A percentile compares a stretch with the other conserved stretches of the same genome.
Evolutionary conservation across 2,113 vertebrate genomes (phyloP).

Genomic region (Meles meles): DNA sequence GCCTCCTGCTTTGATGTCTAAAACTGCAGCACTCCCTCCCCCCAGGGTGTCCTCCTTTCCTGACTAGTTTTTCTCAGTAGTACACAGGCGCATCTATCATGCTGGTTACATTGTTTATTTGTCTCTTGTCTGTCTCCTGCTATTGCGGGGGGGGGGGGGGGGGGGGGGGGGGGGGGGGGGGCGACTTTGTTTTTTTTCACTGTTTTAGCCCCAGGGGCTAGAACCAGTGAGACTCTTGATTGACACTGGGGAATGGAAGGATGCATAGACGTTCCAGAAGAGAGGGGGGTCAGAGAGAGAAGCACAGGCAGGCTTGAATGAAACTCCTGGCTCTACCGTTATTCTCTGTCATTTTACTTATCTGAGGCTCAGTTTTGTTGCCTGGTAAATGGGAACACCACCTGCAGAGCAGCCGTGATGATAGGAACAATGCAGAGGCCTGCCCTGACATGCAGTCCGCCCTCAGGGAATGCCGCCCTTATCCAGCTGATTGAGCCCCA

Average conservation of each 20-base stretch:
- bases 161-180: too few species aligned
- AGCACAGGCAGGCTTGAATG: not conserved
- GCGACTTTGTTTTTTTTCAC: not conserved
- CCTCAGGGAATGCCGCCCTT: not conserved
- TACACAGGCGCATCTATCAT: not conserved
- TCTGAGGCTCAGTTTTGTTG: not conserved
- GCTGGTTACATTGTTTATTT: rapidly evolving
- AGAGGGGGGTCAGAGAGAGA: not conserved
- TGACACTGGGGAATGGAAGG: not conserved
- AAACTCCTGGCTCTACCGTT: not conserved
- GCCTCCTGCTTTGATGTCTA: not conserved
- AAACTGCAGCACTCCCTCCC: too few species aligned
- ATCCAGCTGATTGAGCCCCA: not conserved
- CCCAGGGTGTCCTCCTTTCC: not conserved
- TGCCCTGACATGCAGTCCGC: not conserved
- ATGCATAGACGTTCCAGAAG: not conserved
- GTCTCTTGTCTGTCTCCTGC: not conserved
- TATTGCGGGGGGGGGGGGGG: too few species aligned
- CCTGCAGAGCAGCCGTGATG: not conserved
- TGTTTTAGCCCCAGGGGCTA: not conserved
- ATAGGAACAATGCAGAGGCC: not conserved
- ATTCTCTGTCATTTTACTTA: not conserved
- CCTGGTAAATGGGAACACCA: not conserved
- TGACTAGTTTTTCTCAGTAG: not conserved
- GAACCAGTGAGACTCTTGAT: not conserved